Evolutionary conservation across 2,113 vertebrate genomes (phyloP).

Genomic region (Galbula dea): DNA sequence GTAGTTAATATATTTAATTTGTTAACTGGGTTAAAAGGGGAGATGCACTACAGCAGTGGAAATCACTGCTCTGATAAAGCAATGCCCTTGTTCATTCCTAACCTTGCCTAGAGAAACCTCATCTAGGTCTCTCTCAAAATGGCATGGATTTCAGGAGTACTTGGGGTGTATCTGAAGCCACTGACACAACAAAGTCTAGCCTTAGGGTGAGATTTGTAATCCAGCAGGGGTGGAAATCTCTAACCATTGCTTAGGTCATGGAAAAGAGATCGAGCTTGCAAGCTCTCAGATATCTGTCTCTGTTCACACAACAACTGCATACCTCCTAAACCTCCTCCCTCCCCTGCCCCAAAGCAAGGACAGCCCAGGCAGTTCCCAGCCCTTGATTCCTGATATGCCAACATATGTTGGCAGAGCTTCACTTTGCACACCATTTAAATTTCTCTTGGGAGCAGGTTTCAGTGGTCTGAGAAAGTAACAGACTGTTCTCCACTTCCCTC

Average conservation of each 20-base stretch:
- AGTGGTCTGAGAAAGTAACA: conserved; percentile 42
- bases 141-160: background rate
- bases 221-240: background rate
- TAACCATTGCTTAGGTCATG: conserved; percentile 43
- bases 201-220: background rate
- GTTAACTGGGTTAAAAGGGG: background rate
- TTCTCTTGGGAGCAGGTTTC: conserved; percentile 36
- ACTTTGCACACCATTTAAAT: conserved; percentile 27
- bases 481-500: background rate
- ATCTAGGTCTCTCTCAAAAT: background rate
- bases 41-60: background rate
- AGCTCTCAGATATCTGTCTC: conserved; percentile 14
- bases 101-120: background rate
- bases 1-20: background rate
- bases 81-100: background rate
- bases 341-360: background rate
- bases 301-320: background rate
- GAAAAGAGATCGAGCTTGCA: conserved; percentile 9
- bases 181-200: background rate
- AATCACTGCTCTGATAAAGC: background rate
- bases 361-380: conserved; percentile 5
- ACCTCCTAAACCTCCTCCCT: background rate
- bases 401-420: background rate
- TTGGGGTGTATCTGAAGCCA: background rate
- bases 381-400: conserved; percentile 20